Conservation (phyloP, 1,140 invertebrate genomes). For the Venturia canescens region DNA sequence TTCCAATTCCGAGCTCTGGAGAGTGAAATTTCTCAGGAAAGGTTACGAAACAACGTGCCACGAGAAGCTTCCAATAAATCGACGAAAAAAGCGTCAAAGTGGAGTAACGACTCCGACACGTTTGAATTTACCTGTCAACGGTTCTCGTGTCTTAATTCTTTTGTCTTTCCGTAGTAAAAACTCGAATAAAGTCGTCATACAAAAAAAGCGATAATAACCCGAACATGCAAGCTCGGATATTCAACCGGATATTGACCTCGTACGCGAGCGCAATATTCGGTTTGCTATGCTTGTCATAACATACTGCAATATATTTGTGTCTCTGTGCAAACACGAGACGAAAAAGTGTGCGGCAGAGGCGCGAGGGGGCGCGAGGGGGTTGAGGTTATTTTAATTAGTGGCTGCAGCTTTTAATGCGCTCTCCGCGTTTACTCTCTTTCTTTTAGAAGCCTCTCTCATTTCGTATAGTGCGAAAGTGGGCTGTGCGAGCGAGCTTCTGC, state of each 20-base stretch:
- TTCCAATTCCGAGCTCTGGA: no score
- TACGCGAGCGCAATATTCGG: background rate
- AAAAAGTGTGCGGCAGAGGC: background rate
- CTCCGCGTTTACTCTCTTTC: constrained; percentile 16
- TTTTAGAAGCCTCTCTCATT: background rate
- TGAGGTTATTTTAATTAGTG: constrained; percentile 37
- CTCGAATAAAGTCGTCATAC: no score
- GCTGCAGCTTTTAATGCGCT: constrained; percentile 32
- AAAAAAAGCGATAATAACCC: no score
- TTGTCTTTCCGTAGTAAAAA: background rate
- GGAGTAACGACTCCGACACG: no score
- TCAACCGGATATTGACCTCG: constrained; percentile 1
- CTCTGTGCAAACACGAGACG: background rate
- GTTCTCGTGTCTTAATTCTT: background rate
- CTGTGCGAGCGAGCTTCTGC: background rate
- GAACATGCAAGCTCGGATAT: background rate
- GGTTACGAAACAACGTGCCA: background rate
- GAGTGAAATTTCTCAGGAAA: no score
- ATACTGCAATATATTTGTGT: constrained; percentile 30
- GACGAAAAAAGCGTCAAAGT: no score
- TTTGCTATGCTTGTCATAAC: background rate
- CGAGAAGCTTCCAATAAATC: no score
- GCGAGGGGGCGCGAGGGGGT: background rate
- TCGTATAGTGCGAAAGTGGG: background rate
- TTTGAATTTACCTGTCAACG: no score